These are phyloP conservation scores for Phenganax subtilis DNA, from an alignment of 92 coral and sea anemone species.

Conservation along the genomic window DNA sequence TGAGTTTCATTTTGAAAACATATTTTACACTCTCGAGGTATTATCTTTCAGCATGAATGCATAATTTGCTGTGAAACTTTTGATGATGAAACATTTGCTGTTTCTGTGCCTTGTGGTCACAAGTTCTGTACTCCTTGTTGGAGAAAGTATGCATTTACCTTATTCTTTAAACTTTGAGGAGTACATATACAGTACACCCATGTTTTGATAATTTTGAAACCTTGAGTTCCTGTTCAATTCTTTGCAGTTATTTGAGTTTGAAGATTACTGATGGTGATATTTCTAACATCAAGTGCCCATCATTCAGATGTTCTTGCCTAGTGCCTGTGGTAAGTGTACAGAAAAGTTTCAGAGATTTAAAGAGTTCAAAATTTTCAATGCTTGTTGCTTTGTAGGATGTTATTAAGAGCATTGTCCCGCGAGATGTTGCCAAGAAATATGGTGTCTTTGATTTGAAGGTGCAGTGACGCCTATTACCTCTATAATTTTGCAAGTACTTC, in stretches of 20 bases:
- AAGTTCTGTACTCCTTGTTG: slow-evolving; percentile 83
- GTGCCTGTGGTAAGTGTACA: slow-evolving; percentile 79
- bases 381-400: slow-evolving; percentile 60
- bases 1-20: background rate
- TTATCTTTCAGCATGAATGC: slow-evolving; percentile 57
- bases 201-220: background rate
- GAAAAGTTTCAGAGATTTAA: background rate
- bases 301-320: slow-evolving; percentile 70
- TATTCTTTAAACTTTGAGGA: too few species aligned
- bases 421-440: slow-evolving; percentile 85
- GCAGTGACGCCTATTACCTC: background rate
- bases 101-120: slow-evolving; percentile 79
- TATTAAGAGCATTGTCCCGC: slow-evolving; percentile 84
- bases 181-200: background rate
- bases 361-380: background rate
- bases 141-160: slow-evolving; percentile 61
- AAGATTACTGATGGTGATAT: slow-evolving; percentile 94
- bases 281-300: slow-evolving; percentile 85
- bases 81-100: slow-evolving; percentile 47
- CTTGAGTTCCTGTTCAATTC: background rate
- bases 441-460: slow-evolving; percentile 90
- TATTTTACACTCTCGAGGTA: background rate
- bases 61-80: slow-evolving; percentile 68
- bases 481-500: background rate
- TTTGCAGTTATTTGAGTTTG: slow-evolving; percentile 70